Conservation (phyloP, 2,888 invertebrate genomes). For the Mycalesis mineus region DNA sequence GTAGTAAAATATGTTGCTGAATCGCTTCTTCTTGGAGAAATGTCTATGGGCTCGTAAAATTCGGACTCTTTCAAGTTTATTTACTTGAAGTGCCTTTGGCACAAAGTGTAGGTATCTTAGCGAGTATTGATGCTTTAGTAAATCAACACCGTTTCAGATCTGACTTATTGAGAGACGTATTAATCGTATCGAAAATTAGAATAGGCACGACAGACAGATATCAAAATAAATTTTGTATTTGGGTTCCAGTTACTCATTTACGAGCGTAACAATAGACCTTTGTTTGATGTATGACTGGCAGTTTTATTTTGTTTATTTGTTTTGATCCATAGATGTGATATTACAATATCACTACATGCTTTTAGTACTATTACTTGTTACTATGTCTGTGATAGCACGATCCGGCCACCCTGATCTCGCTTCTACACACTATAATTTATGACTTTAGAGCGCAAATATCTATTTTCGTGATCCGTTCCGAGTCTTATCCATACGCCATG, state of each 20-base stretch:
- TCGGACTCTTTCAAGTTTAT: conserved; percentile 8
- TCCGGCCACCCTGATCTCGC: conserved; percentile 39
- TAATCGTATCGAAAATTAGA: too few relatives aligned
- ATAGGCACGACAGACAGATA: too few relatives aligned
- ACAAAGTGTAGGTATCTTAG: neutral
- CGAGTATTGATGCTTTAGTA: neutral
- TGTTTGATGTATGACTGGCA: neutral
- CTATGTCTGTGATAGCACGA: conserved; percentile 10
- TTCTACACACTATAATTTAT: conserved; percentile 37
- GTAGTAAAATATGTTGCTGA: conserved; percentile 28
- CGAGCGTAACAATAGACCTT: neutral
- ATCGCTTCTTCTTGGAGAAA: conserved; percentile 24
- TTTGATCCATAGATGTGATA: too few relatives aligned
- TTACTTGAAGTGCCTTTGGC: neutral
- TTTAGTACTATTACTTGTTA: too few relatives aligned
- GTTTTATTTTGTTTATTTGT: too few relatives aligned
- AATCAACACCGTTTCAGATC: too few relatives aligned
- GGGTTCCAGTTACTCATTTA: too few relatives aligned
- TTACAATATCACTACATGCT: too few relatives aligned
- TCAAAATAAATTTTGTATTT: too few relatives aligned
- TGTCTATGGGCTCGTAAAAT: conserved; percentile 21
- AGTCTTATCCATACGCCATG: conserved; percentile 24
- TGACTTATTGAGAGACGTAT: too few relatives aligned
- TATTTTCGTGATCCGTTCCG: conserved; percentile 33
- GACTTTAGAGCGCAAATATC: conserved; percentile 35